A percentile compares a stretch with the other conserved stretches of the same genome.
phyloP scores from a whole-genome alignment of 1,140 invertebrate species.

The Drosophila serrata region DNA sequence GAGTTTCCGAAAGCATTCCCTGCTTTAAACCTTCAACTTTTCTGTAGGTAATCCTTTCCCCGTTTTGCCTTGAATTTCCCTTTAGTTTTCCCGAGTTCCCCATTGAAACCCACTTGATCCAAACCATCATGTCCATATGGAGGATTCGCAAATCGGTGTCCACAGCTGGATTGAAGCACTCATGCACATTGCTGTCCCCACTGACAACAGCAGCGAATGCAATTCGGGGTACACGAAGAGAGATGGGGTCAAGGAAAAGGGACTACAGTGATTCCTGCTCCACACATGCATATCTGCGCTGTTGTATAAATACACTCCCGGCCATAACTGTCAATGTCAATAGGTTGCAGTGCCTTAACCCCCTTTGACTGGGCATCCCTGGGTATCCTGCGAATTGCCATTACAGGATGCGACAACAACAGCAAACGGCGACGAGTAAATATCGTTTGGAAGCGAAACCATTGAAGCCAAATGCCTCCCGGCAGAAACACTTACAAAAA shows the following conservation, averaged over 20 bases:
- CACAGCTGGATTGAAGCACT: constrained; percentile 27
- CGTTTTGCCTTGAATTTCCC: not conserved
- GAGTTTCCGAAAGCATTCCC: not conserved
- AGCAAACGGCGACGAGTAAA: constrained; percentile 20
- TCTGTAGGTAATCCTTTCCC: not conserved
- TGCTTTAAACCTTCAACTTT: not conserved
- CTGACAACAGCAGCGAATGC: constrained; percentile 48
- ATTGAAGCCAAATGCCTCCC: constrained; percentile 30
- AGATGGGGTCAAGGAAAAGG: not conserved
- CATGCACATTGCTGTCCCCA: constrained; percentile 36
- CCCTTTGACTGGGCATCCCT: not conserved
- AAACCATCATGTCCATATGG: not conserved
- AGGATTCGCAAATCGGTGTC: not conserved
- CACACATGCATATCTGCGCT: constrained; percentile 51
- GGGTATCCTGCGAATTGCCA: constrained; percentile 55
- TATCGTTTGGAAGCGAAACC: constrained; percentile 55
- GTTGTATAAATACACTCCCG: constrained; percentile 68
- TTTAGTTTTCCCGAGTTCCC: not conserved
- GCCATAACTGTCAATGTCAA: constrained; percentile 80
- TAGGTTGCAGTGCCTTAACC: constrained; percentile 29
- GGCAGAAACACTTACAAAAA: constrained; percentile 25
- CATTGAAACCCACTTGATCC: constrained; percentile 35
- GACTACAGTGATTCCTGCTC: constrained; percentile 22
- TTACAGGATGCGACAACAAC: constrained; percentile 56
- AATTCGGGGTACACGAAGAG: constrained; percentile 6